Conservation (phyloP, 2,113 vertebrate species). For the Brienomyrus brachyistius region DNA sequence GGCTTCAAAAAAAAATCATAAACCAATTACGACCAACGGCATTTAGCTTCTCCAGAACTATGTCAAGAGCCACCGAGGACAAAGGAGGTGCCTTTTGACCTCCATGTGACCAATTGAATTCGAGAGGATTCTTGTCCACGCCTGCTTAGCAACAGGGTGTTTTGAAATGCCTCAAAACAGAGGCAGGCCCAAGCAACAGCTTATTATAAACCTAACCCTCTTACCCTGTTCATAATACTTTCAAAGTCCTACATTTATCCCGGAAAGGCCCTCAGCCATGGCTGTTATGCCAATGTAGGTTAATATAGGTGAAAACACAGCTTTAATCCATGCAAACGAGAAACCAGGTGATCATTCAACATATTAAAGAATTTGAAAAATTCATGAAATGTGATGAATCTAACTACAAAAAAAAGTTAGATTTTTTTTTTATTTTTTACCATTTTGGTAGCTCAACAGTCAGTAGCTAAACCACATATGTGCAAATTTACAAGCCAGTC, state of each 20-base stretch:
- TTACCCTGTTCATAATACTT: conserved; percentile 25
- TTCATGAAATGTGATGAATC: not conserved
- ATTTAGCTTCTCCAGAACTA: conserved; percentile 20
- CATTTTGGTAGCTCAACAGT: not conserved
- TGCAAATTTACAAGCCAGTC: not conserved
- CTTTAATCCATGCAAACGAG: not conserved
- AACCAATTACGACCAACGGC: conserved; percentile 29
- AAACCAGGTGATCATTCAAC: not conserved
- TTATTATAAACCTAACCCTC: conserved; percentile 34
- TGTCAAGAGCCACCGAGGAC: conserved; percentile 22
- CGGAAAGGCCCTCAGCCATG: not conserved
- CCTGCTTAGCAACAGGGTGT: conserved; percentile 41
- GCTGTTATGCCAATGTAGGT: not conserved
- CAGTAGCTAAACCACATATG: not conserved
- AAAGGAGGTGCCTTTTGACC: conserved; percentile 38
- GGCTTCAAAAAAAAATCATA: conserved; percentile 7
- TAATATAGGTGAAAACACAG: not conserved
- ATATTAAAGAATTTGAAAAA: not conserved
- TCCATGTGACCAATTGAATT: conserved; percentile 35
- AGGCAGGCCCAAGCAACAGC: conserved; percentile 28
- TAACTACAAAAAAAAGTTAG: not conserved
- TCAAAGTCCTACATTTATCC: conserved; percentile 21
- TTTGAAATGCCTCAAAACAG: conserved; percentile 32
- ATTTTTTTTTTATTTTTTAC: not conserved
- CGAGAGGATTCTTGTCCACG: conserved; percentile 31